A percentile compares a stretch with the other conserved stretches of the same genome.
Evolutionary conservation across 2,888 invertebrate genomes (phyloP).

Genomic region (Drosophila multiciliata): DNA sequence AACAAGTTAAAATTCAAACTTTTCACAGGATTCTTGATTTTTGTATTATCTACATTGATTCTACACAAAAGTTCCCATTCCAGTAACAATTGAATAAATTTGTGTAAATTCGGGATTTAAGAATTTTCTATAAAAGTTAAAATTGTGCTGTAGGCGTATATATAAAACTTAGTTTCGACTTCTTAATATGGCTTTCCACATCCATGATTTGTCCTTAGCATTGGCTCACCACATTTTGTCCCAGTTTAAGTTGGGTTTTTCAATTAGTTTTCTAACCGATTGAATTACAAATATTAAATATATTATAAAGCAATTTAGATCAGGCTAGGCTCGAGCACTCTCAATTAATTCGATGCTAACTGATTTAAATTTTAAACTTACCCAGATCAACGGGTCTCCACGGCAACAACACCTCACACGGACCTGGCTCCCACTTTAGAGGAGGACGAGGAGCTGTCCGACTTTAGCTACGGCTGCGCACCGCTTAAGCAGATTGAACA

Average conservation of each 20-base stretch:
- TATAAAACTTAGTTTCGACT: not conserved
- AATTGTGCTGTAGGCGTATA: not conserved
- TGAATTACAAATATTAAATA: not conserved
- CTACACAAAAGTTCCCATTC: too few relatives aligned
- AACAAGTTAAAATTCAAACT: not conserved
- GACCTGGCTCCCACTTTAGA: constrained; percentile 90
- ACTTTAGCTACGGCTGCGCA: constrained; percentile 88
- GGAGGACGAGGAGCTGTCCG: constrained; percentile 88
- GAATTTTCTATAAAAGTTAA: not conserved
- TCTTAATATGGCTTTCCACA: not conserved
- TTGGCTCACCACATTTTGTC: not conserved
- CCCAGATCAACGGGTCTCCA: constrained; percentile 78
- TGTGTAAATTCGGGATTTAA: not conserved
- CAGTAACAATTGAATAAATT: too few relatives aligned
- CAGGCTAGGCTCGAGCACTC: not conserved
- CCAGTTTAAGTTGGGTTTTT: not conserved
- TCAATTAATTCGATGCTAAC: not conserved
- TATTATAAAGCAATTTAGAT: not conserved
- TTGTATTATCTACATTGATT: too few relatives aligned
- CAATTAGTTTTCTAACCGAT: not conserved
- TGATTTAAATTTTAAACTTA: not conserved
- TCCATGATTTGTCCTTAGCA: not conserved
- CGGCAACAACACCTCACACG: constrained; percentile 86
- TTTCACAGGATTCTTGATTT: too few relatives aligned
- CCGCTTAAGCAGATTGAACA: constrained; percentile 89